These are phyloP conservation scores for Chionodraco myersi DNA, from an alignment of 2,113 vertebrate species.

Conservation along the genomic window DNA sequence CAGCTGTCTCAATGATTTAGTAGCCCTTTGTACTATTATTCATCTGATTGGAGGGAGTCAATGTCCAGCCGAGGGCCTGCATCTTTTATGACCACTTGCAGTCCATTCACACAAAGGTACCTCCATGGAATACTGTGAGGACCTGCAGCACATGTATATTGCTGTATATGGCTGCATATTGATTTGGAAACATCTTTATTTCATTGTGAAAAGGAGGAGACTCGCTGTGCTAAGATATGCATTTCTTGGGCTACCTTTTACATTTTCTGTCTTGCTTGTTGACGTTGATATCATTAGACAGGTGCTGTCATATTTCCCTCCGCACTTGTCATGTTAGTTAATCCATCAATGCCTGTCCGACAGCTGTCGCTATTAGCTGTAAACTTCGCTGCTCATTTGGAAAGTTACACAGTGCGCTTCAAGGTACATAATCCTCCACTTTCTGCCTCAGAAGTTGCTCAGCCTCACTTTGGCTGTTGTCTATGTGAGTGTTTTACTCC, in stretches of 20 bases:
- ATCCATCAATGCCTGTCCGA: constrained; percentile 51
- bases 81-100: constrained; percentile 84
- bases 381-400: constrained; percentile 55
- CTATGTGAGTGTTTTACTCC: constrained; percentile 51
- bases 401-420: constrained; percentile 54
- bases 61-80: constrained; percentile 76
- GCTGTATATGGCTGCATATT: constrained; percentile 63
- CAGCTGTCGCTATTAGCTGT: constrained; percentile 52
- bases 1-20: constrained; percentile 82
- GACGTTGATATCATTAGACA: constrained; percentile 53
- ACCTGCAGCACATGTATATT: constrained; percentile 67
- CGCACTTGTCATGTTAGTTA: constrained; percentile 54
- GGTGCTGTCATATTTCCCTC: constrained; percentile 51
- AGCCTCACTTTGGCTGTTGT: constrained; percentile 35
- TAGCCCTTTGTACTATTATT: constrained; percentile 85
- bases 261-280: constrained; percentile 19
- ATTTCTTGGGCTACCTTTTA: constrained; percentile 38
- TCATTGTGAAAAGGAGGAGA: constrained; percentile 45
- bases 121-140: constrained; percentile 69
- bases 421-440: constrained; percentile 45
- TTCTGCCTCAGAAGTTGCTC: constrained; percentile 44
- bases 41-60: constrained; percentile 77
- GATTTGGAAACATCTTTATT: constrained; percentile 70
- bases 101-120: constrained; percentile 78
- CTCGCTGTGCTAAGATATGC: not conserved